Conservation (phyloP, 1,140 invertebrate genomes). For the Ridgeia piscesae region DNA sequence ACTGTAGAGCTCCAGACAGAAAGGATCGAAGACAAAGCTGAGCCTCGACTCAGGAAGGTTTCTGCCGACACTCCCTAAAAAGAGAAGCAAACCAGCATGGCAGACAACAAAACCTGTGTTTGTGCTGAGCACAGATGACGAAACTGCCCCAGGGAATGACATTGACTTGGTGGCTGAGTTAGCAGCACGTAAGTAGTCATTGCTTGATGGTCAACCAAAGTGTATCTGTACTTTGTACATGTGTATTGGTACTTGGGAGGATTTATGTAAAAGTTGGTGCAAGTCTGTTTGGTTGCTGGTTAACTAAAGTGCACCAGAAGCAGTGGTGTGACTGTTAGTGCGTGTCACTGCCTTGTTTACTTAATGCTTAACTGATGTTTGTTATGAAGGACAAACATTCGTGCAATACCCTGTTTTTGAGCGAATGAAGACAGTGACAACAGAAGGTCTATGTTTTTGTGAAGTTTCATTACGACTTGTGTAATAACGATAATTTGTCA, state of each 20-base stretch:
- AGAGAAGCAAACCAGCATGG: slow-evolving; percentile 54
- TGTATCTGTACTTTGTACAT: background rate
- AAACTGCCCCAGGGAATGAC: slow-evolving; percentile 39
- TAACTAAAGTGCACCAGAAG: background rate
- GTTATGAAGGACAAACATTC: background rate
- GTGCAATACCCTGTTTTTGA: background rate
- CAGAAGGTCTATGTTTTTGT: background rate
- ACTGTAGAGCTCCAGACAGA: background rate
- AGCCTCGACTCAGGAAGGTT: slow-evolving; percentile 53
- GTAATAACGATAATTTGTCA: background rate
- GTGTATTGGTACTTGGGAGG: too few relatives aligned
- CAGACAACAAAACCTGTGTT: slow-evolving; percentile 49
- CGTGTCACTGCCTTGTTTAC: background rate
- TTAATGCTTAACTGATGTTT: background rate
- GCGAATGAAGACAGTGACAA: background rate
- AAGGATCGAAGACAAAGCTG: slow-evolving; percentile 51
- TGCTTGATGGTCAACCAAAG: background rate
- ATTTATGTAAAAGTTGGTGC: background rate
- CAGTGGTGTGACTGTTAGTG: background rate
- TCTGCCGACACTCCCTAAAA: slow-evolving; percentile 54
- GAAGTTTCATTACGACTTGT: background rate
- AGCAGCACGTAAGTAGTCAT: slow-evolving; percentile 45
- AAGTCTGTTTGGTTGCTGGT: background rate
- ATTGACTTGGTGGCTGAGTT: slow-evolving; percentile 52
- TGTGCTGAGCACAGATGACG: slow-evolving; percentile 41